Evolutionary conservation across 2,113 vertebrate species (phyloP).

Genomic region (Chionodraco myersi): DNA sequence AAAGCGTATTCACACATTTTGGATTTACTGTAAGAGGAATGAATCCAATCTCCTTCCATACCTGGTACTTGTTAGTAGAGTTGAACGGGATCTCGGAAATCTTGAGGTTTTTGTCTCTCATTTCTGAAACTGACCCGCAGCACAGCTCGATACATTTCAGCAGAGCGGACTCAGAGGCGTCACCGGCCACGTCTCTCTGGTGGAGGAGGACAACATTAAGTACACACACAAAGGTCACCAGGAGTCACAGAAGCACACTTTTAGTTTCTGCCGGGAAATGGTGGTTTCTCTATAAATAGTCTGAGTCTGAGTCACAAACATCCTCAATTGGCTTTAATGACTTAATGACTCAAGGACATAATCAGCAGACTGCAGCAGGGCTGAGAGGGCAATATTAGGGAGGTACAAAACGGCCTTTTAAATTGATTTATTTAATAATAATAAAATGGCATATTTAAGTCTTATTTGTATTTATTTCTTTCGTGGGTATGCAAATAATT

Average conservation of each 20-base stretch:
- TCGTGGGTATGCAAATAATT: no score
- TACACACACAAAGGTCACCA: neutral
- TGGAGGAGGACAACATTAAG: neutral
- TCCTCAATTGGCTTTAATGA: neutral
- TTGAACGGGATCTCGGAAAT: constrained; percentile 94
- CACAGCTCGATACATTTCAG: constrained; percentile 95
- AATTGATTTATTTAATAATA: neutral
- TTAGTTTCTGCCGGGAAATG: no score
- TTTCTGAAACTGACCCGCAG: constrained; percentile 90
- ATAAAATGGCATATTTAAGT: no score
- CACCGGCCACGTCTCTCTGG: constrained; percentile 92
- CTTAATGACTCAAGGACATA: neutral
- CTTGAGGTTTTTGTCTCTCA: constrained; percentile 88
- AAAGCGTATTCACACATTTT: neutral
- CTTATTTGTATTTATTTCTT: no score
- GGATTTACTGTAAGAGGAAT: neutral
- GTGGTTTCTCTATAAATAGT: no score
- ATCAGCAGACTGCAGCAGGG: neutral
- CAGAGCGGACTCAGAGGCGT: constrained; percentile 93
- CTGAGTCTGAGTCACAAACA: neutral
- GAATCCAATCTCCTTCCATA: constrained; percentile 40
- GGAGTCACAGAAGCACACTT: neutral
- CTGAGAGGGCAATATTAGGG: neutral
- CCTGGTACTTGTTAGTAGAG: constrained; percentile 98
- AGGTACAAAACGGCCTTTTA: neutral